Percentiles rank a stretch among this genome's conserved stretches.
Evolutionary conservation across 1,140 invertebrate genomes (phyloP).

Genomic region (Sarcophaga bullata): DNA sequence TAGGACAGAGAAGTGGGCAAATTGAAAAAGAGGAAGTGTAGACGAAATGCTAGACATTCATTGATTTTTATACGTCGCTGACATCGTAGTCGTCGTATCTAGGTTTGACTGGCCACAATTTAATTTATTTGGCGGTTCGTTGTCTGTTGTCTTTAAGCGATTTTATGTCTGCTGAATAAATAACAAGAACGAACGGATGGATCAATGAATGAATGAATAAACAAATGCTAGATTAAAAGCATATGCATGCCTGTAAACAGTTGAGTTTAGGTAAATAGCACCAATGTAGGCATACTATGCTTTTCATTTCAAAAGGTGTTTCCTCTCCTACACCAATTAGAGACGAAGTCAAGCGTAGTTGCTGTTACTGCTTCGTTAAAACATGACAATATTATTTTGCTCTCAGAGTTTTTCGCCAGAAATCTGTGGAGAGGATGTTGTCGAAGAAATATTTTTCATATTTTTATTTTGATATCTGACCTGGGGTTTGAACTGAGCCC

Average conservation of each 20-base stretch:
- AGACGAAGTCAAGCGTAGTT: no score
- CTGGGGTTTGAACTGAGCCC: no score
- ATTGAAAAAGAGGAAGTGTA: not conserved
- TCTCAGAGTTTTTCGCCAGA: no score
- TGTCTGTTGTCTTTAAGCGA: not conserved
- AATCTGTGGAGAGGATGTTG: no score
- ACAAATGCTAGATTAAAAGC: not conserved
- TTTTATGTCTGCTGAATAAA: constrained; percentile 1
- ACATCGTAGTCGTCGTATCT: not conserved
- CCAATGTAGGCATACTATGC: no score
- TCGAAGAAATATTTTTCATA: no score
- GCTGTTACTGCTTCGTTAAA: no score
- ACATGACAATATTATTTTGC: no score
- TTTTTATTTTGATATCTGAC: no score
- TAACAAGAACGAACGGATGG: not conserved
- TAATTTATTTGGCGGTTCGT: not conserved
- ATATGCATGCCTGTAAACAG: not conserved
- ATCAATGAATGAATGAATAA: constrained; percentile 9
- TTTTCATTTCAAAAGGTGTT: no score
- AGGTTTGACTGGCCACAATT: not conserved
- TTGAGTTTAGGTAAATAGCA: not conserved
- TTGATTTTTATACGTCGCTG: not conserved
- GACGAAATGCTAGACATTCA: not conserved
- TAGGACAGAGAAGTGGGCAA: not conserved
- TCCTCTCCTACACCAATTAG: no score